Base-by-base conservation (phyloP, 2,113 vertebrate genomes). In the Acinonyx jubatus region DNA sequence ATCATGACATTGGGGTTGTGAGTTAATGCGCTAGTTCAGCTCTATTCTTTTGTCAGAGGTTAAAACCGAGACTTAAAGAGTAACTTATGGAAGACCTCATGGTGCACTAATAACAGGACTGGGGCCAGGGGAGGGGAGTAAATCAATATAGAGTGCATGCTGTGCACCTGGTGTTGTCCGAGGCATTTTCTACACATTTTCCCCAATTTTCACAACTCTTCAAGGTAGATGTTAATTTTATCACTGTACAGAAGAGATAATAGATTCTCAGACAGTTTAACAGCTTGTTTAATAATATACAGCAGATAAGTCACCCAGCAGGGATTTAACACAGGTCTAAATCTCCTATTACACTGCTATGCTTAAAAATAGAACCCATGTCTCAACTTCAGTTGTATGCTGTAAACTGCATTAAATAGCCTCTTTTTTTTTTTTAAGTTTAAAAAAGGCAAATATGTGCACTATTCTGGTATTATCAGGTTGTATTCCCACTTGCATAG, bases 211-310 rank as follows among this genome's bases (percentile, higher is more conserved):
- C 31, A 33, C 18, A 66, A 68, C n/a, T 52, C 33, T 79, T 88
- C 33, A 94, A 89, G 3, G 4, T 7, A 36, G 52, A 93, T 74
- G 29, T 55, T 95, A 80, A 48, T 89, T 74, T 97, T 97, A 50
- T 48, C 36, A 18, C 41, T 91, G 68, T 87, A 48, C 29, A 94
- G 63, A 63, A 19, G 45, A 55, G 55, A 69, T 41, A 80, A 86
- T 74, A 89, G 76, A 93, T 85, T 95, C 78, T 92, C 69, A 73
- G 48, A 69, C 78, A 73, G 33, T 74, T 82, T 71, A 95, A 84
- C 23, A 79, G n/a, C 41, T 79, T 97, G 38, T 83, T 92, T 63
- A 71, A 85, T 38, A 88, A 80, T 10, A 93, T 55, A 12, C 0
- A 71, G 52, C 76, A 93, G 84, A 89, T 68, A 69, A 87, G 50